A percentile compares a stretch with the other conserved stretches of the same genome.
These are phyloP conservation scores for Steatocranus sp. DNA, from an alignment of 2,797 vertebrate species.

Conservation along the genomic window DNA sequence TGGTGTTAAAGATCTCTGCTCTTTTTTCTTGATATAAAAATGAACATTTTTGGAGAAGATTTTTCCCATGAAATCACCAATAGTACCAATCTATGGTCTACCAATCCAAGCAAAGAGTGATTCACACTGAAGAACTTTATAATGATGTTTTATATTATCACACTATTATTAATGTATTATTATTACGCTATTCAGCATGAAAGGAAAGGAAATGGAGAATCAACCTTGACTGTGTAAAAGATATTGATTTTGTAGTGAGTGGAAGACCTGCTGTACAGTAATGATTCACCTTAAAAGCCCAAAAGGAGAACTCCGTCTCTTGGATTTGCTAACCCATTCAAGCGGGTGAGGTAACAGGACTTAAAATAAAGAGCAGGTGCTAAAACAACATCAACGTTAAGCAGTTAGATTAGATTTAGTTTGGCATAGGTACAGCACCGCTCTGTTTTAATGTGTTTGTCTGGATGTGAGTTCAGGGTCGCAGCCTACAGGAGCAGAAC, in stretches of 20 bases:
- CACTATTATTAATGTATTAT: neutral
- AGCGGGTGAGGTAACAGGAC: neutral
- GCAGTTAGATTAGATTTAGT: neutral
- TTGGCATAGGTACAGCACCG: accelerated
- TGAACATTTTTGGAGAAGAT: neutral
- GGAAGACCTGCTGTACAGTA: neutral
- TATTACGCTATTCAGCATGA: neutral
- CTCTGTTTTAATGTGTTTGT: neutral
- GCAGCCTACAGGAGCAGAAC: constrained; percentile 58
- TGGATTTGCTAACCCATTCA: neutral
- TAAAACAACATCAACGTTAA: neutral
- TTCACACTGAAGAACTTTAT: neutral
- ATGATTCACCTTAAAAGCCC: neutral
- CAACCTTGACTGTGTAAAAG: neutral
- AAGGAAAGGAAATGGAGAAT: neutral
- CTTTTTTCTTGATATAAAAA: neutral
- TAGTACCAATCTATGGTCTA: accelerated
- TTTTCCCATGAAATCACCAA: neutral
- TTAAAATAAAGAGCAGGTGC: neutral
- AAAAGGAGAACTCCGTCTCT: accelerated
- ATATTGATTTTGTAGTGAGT: neutral
- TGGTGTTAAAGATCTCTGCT: neutral
- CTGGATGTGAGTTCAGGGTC: constrained; percentile 41
- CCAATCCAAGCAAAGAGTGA: neutral
- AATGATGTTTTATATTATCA: neutral